A percentile compares a stretch with the other conserved stretches of the same genome.
Evolutionary conservation across 1,140 invertebrate species (phyloP).

Genomic region (Lutraria rhynchaena): DNA sequence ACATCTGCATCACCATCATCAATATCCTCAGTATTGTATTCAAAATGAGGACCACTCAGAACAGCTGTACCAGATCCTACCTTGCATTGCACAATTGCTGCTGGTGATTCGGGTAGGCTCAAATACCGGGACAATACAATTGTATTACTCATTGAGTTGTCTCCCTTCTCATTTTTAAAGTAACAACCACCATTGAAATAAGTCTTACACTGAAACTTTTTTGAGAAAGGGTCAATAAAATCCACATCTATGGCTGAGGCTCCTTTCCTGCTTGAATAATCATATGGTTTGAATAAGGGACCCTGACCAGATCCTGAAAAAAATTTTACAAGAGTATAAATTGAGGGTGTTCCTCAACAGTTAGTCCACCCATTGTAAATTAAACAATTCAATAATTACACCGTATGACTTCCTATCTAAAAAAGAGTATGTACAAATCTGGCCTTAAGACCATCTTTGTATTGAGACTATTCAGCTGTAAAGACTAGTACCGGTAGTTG

Average conservation of each 20-base stretch:
- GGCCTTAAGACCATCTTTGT: too few relatives aligned
- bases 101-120: slow-evolving; percentile 21
- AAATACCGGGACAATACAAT: slow-evolving; percentile 27
- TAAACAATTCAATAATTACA: too few relatives aligned
- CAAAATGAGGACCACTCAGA: slow-evolving; percentile 45
- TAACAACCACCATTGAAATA: slow-evolving; percentile 51
- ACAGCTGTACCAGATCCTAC: slow-evolving; percentile 30
- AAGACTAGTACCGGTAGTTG: too few relatives aligned
- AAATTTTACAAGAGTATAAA: too few relatives aligned
- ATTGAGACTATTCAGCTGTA: too few relatives aligned
- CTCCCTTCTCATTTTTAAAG: neutral
- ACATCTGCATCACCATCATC: slow-evolving; percentile 37
- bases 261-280: slow-evolving; percentile 40
- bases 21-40: slow-evolving; percentile 30
- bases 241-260: slow-evolving; percentile 17
- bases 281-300: slow-evolving; percentile 51
- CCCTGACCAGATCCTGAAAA: slow-evolving; percentile 39
- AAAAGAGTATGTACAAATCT: too few relatives aligned
- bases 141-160: neutral
- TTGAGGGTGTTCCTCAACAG: too few relatives aligned
- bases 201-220: neutral
- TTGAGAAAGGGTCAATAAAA: neutral
- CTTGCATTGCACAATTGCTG: slow-evolving; percentile 21
- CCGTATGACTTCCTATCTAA: too few relatives aligned
- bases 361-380: too few relatives aligned